phyloP scores from a whole-genome alignment of 2,797 vertebrate genomes.

The Gymnocypris eckloni region DNA sequence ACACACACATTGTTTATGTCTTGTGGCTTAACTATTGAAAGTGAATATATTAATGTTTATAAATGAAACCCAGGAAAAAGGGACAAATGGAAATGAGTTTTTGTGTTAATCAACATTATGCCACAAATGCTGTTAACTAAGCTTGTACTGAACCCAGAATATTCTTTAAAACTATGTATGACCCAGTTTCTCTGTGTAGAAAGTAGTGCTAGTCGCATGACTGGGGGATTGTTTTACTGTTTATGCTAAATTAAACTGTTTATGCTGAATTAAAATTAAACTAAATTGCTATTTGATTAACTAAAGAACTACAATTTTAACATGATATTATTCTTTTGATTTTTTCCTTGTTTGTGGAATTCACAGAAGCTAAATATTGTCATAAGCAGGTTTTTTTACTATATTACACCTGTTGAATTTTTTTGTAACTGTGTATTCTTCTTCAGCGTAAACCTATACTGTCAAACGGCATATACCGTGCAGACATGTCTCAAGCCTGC shows the following conservation, averaged over 20 bases:
- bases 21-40: constrained; percentile 2
- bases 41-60: constrained; percentile 3
- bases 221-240: constrained; percentile 4
- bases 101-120: not conserved
- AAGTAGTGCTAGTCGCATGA: not conserved
- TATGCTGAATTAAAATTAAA: not conserved
- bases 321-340: not conserved
- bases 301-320: not conserved
- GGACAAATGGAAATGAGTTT: not conserved
- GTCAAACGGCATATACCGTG: constrained; percentile 30
- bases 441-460: constrained; percentile 13
- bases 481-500: constrained; percentile 48
- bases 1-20: not conserved
- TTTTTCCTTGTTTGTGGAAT: not conserved
- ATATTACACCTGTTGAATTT: not conserved
- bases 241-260: not conserved
- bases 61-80: not conserved
- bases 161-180: constrained; percentile 7
- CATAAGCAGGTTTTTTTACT: not conserved
- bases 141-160: constrained; percentile 19
- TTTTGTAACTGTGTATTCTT: constrained; percentile 12
- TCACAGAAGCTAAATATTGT: constrained; percentile 7
- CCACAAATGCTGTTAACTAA: constrained; percentile 12
- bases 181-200: constrained; percentile 32
- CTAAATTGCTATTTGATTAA: not conserved